A percentile compares a stretch with the other conserved stretches of the same genome.
These are phyloP conservation scores for Lithobates pipiens DNA, from an alignment of 2,797 vertebrate genomes.

Conservation along the genomic window DNA sequence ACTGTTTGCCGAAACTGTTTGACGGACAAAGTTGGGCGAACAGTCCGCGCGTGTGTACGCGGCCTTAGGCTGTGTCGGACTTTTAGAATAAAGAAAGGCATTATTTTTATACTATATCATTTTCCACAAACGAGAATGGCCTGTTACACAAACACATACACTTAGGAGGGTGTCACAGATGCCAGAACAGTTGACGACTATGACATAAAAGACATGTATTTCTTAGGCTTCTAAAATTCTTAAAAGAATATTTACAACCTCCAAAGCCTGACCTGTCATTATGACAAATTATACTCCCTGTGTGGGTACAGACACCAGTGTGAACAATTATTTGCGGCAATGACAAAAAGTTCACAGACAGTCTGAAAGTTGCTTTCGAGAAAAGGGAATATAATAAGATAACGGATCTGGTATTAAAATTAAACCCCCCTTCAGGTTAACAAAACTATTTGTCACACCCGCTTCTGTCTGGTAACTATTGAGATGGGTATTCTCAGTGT, in stretches of 20 bases:
- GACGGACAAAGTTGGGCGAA: too few species aligned
- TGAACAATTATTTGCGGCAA: background rate
- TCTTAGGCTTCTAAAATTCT: constrained; percentile 5
- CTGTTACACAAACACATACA: background rate
- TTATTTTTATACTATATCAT: constrained; percentile 3
- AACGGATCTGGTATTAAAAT: background rate
- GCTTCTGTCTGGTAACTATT: too few species aligned
- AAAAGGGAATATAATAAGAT: background rate
- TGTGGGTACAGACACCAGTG: background rate
- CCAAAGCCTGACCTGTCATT: constrained; percentile 22
- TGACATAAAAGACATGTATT: constrained; percentile 21
- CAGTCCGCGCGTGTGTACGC: too few species aligned
- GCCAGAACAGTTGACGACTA: constrained; percentile 3
- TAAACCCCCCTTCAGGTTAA: too few species aligned
- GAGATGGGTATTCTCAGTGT: too few species aligned
- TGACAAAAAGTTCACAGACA: background rate
- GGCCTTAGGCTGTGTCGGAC: background rate
- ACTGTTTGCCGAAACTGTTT: too few species aligned
- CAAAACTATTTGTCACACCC: too few species aligned
- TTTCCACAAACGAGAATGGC: constrained; percentile 4
- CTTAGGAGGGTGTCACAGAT: constrained; percentile 20
- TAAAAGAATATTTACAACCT: constrained; percentile 27
- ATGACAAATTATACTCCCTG: constrained; percentile 25
- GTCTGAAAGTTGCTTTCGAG: background rate
- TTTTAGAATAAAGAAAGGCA: background rate